Conservation (phyloP, 1,140 invertebrate species). For the Macrostomum lignano region DNA sequence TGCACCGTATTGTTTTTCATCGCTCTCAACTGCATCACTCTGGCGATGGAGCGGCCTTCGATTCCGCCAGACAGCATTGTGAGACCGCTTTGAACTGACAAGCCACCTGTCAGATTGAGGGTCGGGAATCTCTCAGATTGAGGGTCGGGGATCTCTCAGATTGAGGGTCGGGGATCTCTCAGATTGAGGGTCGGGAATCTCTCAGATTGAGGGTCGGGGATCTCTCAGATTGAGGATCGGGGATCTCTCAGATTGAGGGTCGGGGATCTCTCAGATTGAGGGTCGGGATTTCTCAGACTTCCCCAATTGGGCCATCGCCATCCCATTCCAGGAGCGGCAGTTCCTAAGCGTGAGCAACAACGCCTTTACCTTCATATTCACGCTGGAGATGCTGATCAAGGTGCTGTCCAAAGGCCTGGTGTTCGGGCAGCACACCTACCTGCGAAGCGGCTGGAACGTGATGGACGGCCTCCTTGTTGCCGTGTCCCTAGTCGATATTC, state of each 20-base stretch:
- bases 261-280: too few species aligned
- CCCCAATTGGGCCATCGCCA: too few species aligned
- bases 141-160: too few species aligned
- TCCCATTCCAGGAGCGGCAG: slow-evolving; percentile 43
- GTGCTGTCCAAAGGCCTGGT: slow-evolving; percentile 74
- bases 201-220: too few species aligned
- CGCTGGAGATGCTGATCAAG: slow-evolving; percentile 86
- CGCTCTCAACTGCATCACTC: slow-evolving; percentile 65
- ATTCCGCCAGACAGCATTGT: slow-evolving; percentile 51
- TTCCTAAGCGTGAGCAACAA: slow-evolving; percentile 76
- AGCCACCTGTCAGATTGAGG: too few species aligned
- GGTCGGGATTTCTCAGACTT: too few species aligned
- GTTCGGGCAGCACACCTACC: slow-evolving; percentile 68
- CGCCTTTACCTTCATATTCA: slow-evolving; percentile 79
- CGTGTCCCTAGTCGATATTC: slow-evolving; percentile 76
- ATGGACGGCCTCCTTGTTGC: slow-evolving; percentile 91
- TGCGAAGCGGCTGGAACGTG: slow-evolving; percentile 93
- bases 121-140: too few species aligned
- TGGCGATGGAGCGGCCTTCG: slow-evolving; percentile 91
- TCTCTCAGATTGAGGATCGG: too few species aligned
- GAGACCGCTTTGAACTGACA: too few species aligned
- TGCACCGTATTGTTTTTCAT: slow-evolving; percentile 81
- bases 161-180: too few species aligned
- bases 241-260: too few species aligned
- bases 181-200: too few species aligned